Base-by-base conservation (phyloP, 92 coral and sea anemone genomes). In the Siderastrea radians region DNA sequence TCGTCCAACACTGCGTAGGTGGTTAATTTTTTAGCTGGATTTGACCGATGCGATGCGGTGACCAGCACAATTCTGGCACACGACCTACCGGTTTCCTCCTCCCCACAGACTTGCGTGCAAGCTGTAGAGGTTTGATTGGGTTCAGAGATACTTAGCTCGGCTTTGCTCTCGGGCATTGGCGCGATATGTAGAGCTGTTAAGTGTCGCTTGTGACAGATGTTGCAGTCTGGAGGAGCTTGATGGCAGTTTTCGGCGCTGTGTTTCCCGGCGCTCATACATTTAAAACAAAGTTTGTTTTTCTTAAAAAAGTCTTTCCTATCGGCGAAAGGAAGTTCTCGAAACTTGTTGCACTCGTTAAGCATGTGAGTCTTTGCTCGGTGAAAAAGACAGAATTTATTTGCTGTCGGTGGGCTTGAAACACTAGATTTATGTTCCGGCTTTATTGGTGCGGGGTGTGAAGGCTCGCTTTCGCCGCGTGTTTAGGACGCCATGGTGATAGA, bases 31-130 rank as follows among this genome's bases (percentile, higher is more conserved):
- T 4, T 57, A 45, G 82, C 26, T 19, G 69, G 82, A 54, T 77
- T n/a, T 16, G 72, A 58, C 64, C 48, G 75, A 52, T 72, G 88
- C 5, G 59, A 55, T 12, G 68, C 88, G 17, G 46, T 10, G 13
- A 93, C 79, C 14, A 90, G 85, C n/a, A 90, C 93, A 57, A 93
- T 93, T 80, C 92, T 81, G 10, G 91, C 91, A 64, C 96, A 93
- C 26, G 93, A 93, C 48, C 90, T 81, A 54, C 72, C 68, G 16
- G 74, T 12, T 81, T 89, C 85, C 86, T 91, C 84, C 85, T 83
- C 83, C 19, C 91, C 83, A 84, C 94, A 94, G 43, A 94, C 93
- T 71, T 91, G 91, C 72, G 90, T 94, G 83, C 94, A 88, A 53
- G 88, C 81, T 47, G 89, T 50, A 83, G 91, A 80, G 11, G 92